Evolutionary conservation across 1,140 invertebrate species (phyloP).

Genomic region (Carposina sasakii): DNA sequence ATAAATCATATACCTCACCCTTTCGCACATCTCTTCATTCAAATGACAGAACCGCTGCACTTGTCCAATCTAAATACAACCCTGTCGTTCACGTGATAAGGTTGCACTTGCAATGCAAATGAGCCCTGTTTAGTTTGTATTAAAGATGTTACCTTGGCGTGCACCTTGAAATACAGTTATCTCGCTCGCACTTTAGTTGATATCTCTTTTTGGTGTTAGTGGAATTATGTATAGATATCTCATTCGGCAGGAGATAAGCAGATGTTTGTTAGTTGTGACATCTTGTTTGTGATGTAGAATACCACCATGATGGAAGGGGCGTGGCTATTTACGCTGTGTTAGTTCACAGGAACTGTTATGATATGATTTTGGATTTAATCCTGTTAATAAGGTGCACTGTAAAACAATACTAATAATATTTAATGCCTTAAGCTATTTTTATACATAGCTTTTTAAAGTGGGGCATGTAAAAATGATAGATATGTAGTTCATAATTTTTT

Average conservation of each 20-base stretch:
- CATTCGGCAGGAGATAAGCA: slow-evolving; percentile 60
- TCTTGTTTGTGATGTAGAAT: slow-evolving; percentile 40
- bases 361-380: slow-evolving; percentile 27
- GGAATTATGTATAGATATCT: slow-evolving; percentile 67
- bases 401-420: too few relatives aligned
- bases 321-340: slow-evolving; percentile 35
- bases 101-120: slow-evolving; percentile 61
- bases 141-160: slow-evolving; percentile 42
- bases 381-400: too few relatives aligned
- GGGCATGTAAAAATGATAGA: too few relatives aligned
- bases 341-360: slow-evolving; percentile 18
- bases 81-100: slow-evolving; percentile 42
- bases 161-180: slow-evolving; percentile 58
- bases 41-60: slow-evolving; percentile 31
- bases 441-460: too few relatives aligned
- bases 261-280: slow-evolving; percentile 50
- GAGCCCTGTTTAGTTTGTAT: slow-evolving; percentile 27
- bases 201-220: slow-evolving; percentile 60
- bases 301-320: slow-evolving; percentile 69
- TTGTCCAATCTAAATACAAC: slow-evolving; percentile 45
- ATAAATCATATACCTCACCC: slow-evolving; percentile 39
- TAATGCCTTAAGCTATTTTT: too few relatives aligned
- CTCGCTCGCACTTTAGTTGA: slow-evolving; percentile 44
- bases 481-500: too few relatives aligned
- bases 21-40: slow-evolving; percentile 29